Evolutionary conservation across 1,140 invertebrate genomes (phyloP).

Genomic region (Aradophagus sp.): DNA sequence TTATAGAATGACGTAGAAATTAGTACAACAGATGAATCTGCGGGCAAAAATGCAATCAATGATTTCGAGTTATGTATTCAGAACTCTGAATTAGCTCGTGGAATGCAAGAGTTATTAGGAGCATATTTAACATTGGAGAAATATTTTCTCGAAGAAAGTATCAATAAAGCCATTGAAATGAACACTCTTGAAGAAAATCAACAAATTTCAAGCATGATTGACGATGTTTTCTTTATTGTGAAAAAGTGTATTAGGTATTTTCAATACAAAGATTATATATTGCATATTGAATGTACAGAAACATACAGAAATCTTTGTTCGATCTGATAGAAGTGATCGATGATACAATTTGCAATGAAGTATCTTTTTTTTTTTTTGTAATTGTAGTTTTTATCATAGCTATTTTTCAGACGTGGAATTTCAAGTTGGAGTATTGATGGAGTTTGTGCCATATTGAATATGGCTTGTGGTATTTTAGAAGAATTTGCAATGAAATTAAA

Average conservation of each 20-base stretch:
- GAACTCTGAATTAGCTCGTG: constrained; percentile 85
- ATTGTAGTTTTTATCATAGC: no score
- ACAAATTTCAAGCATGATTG: constrained; percentile 93
- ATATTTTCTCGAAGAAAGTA: constrained; percentile 97
- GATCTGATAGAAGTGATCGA: no score
- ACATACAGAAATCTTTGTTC: no score
- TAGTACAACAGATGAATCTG: constrained; percentile 76
- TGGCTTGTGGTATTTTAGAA: constrained; percentile 91
- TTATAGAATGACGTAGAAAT: constrained; percentile 82
- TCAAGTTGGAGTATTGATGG: constrained; percentile 95
- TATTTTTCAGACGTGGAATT: constrained; percentile 86
- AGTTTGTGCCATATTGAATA: constrained; percentile 97
- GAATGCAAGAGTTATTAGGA: constrained; percentile 93
- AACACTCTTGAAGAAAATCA: constrained; percentile 83
- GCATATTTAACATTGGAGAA: constrained; percentile 95
- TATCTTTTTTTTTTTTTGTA: no score
- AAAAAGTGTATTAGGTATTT: constrained; percentile 93
- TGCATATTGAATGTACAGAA: no score
- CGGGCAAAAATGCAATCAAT: constrained; percentile 75
- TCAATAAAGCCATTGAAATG: constrained; percentile 93
- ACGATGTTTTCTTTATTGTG: constrained; percentile 98
- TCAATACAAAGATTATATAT: no score
- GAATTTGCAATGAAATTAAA: constrained; percentile 88
- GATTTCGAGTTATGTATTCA: constrained; percentile 83
- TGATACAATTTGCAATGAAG: no score